phyloP scores from a whole-genome alignment of 2,888 invertebrate species.

The Caenorhabditis sp. region DNA sequence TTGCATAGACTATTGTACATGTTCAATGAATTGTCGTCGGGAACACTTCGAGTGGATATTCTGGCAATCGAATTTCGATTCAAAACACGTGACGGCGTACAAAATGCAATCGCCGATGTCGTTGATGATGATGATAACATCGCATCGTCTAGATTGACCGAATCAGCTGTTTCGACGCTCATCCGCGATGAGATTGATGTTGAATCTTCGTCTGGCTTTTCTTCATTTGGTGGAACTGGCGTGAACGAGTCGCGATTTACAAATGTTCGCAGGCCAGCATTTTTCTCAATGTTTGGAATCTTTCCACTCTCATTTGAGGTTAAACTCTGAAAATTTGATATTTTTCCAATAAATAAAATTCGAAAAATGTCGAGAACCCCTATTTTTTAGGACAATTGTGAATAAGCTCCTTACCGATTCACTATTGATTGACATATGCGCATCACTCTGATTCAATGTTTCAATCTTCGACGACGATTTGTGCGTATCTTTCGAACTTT shows the following conservation, averaged over 20 bases:
- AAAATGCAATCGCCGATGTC: slow-evolving; percentile 14
- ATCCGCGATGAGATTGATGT: slow-evolving; percentile 18
- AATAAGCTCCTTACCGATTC: slow-evolving; percentile 13
- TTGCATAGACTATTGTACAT: slow-evolving; percentile 27
- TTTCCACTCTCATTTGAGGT: slow-evolving; percentile 11
- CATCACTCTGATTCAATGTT: slow-evolving; percentile 3
- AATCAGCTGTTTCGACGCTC: slow-evolving; percentile 22
- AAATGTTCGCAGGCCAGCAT: slow-evolving; percentile 23
- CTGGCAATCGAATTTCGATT: slow-evolving; percentile 13
- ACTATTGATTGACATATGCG: slow-evolving; percentile 28
- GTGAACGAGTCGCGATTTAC: slow-evolving; percentile 30
- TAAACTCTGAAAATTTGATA: slow-evolving; percentile 13
- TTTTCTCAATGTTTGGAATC: slow-evolving; percentile 25
- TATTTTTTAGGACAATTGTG: too few species aligned
- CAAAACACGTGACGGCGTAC: slow-evolving; percentile 21
- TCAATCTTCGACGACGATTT: slow-evolving; percentile 23
- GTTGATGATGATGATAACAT: slow-evolving; percentile 14
- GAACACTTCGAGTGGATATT: slow-evolving; percentile 29
- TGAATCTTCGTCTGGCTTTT: neutral
- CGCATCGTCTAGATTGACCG: slow-evolving; percentile 19
- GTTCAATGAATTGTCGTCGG: slow-evolving; percentile 5
- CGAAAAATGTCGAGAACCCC: too few species aligned
- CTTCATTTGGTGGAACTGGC: slow-evolving; percentile 8
- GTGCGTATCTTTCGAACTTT: slow-evolving; percentile 14
- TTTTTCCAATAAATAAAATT: too few species aligned